A percentile compares a stretch with the other conserved stretches of the same genome.
Evolutionary conservation across 2,113 vertebrate genomes (phyloP).

Genomic region (Copsychus sechellarum): DNA sequence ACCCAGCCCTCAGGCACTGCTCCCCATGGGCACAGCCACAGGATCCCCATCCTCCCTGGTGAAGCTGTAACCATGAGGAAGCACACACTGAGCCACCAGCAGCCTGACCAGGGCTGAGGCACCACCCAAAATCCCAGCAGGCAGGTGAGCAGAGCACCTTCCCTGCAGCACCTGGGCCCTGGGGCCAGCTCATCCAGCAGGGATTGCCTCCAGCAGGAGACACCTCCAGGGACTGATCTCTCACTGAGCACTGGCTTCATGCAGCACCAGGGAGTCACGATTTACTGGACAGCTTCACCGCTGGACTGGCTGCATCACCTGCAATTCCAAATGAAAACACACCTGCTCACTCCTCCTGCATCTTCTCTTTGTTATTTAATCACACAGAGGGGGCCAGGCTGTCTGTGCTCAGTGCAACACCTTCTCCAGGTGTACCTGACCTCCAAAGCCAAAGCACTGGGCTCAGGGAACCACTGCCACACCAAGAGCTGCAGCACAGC

Average conservation of each 20-base stretch:
- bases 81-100: accelerated
- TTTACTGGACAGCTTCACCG: not conserved
- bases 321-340: not conserved
- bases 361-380: not conserved
- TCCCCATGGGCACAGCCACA: accelerated
- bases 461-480: not conserved
- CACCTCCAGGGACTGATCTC: not conserved
- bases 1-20: not conserved
- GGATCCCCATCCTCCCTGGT: accelerated
- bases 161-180: not conserved
- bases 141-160: not conserved
- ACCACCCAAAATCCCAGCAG: accelerated
- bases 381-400: not conserved
- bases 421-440: not conserved
- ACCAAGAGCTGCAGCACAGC: not conserved
- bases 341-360: not conserved
- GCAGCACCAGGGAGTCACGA: accelerated
- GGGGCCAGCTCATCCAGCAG: accelerated
- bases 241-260: accelerated
- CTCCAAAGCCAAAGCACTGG: not conserved
- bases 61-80: accelerated
- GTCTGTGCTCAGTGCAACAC: accelerated
- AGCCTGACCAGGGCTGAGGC: not conserved
- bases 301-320: not conserved
- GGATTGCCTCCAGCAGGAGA: not conserved